Evolutionary conservation across 2,113 vertebrate species (phyloP).

Genomic region (Glareola pratincola): DNA sequence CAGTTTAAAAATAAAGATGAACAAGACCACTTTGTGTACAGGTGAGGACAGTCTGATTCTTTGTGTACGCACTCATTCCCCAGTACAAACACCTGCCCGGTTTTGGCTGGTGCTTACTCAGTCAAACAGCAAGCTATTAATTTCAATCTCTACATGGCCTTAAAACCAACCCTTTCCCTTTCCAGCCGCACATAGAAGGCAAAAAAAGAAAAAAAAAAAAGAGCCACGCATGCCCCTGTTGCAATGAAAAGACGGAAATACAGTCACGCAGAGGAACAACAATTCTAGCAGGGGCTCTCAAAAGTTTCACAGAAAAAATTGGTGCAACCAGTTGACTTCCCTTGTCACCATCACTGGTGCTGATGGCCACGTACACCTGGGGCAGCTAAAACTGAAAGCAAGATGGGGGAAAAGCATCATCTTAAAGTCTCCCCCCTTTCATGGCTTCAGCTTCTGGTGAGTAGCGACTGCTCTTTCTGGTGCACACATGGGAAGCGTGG

Average conservation of each 20-base stretch:
- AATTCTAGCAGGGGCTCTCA: not conserved
- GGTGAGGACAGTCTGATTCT: not conserved
- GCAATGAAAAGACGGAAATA: not conserved
- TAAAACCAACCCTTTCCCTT: not conserved
- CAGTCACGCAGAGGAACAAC: accelerated
- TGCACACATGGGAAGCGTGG: accelerated
- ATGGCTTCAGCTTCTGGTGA: not conserved
- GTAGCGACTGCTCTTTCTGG: not conserved
- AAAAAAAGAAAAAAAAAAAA: not conserved
- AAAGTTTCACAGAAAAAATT: not conserved
- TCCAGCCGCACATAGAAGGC: not conserved
- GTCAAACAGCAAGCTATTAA: not conserved
- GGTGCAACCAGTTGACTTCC: accelerated
- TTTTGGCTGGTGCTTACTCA: not conserved
- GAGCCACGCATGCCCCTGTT: not conserved
- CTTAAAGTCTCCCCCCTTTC: not conserved
- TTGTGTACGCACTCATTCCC: no score
- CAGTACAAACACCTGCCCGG: not conserved
- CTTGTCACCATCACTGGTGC: not conserved
- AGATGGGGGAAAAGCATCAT: accelerated
- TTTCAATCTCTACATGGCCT: not conserved
- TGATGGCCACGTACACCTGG: not conserved
- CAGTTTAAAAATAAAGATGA: not conserved
- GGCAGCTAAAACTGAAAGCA: not conserved
- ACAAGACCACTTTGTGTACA: no score